A percentile compares a stretch with the other conserved stretches of the same genome.
phyloP scores from a whole-genome alignment of 1,140 invertebrate genomes.

The Calephelis virginiensis region DNA sequence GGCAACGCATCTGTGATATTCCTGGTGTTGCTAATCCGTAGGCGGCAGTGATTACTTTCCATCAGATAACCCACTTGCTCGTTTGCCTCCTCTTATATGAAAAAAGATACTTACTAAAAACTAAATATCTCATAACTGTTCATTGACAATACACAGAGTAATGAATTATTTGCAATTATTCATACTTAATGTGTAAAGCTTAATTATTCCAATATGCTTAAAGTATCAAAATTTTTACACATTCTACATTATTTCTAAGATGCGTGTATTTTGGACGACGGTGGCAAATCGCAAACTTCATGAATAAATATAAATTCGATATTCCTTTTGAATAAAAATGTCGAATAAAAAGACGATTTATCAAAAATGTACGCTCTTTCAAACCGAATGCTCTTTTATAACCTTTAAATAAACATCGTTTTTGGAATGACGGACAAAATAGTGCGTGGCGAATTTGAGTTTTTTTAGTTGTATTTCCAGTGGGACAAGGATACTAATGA shows the following conservation, averaged over 20 bases:
- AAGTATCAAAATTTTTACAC: slow-evolving; percentile 52
- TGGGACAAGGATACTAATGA: slow-evolving; percentile 69
- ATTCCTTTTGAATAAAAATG: slow-evolving; percentile 70
- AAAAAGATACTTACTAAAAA: too few relatives aligned
- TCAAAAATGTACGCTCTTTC: slow-evolving; percentile 65
- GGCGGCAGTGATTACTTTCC: too few relatives aligned
- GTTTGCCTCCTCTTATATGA: too few relatives aligned
- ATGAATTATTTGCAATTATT: too few relatives aligned
- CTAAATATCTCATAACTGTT: too few relatives aligned
- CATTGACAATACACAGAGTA: too few relatives aligned
- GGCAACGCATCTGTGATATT: too few relatives aligned
- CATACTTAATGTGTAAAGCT: too few relatives aligned
- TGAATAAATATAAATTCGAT: slow-evolving; percentile 76
- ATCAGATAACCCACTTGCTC: too few relatives aligned
- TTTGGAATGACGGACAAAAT: slow-evolving; percentile 68
- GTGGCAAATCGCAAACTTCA: slow-evolving; percentile 72
- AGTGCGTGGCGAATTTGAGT: slow-evolving; percentile 55
- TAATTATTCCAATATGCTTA: background rate
- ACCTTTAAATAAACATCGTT: slow-evolving; percentile 75
- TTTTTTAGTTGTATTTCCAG: slow-evolving; percentile 39
- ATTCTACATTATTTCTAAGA: slow-evolving; percentile 42
- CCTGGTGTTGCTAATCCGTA: too few relatives aligned
- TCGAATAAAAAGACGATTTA: slow-evolving; percentile 75
- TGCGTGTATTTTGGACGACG: slow-evolving; percentile 59
- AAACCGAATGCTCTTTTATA: slow-evolving; percentile 62